phyloP scores from a whole-genome alignment of 2,888 invertebrate species.

The Acanthopleura granulata region DNA sequence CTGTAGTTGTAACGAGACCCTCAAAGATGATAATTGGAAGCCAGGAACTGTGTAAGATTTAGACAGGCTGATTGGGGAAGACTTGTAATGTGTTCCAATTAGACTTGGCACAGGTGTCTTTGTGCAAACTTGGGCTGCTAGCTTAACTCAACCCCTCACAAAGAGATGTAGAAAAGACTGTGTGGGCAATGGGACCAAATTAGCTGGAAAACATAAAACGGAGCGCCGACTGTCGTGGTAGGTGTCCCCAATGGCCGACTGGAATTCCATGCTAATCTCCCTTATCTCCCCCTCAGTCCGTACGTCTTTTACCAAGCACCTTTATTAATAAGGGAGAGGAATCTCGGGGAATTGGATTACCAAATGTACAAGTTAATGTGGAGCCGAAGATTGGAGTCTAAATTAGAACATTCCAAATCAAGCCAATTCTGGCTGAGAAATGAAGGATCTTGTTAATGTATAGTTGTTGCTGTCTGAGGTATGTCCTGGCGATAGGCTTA shows the following conservation, averaged over 20 bases:
- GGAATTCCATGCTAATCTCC: slow-evolving; percentile 15
- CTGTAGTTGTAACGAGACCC: too few relatives aligned
- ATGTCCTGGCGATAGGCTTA: not conserved
- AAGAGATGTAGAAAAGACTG: not conserved
- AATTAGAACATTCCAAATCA: slow-evolving; percentile 17
- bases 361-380: slow-evolving; percentile 18
- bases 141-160: slow-evolving; percentile 5
- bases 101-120: slow-evolving; percentile 10
- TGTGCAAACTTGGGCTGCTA: not conserved
- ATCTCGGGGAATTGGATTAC: slow-evolving; percentile 16
- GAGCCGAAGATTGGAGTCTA: not conserved
- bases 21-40: too few relatives aligned
- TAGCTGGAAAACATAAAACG: slow-evolving; percentile 14
- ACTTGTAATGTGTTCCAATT: slow-evolving; percentile 14
- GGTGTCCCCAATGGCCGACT: slow-evolving; percentile 6
- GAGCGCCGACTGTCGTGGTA: not conserved
- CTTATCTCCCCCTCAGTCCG: not conserved
- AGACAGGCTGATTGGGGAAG: slow-evolving; percentile 16
- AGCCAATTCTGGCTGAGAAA: slow-evolving; percentile 6
- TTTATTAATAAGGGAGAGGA: slow-evolving; percentile 18
- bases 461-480: not conserved
- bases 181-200: not conserved
- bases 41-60: not conserved
- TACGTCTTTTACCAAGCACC: slow-evolving; percentile 2
- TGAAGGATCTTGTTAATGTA: slow-evolving; percentile 5